Evolutionary conservation across 30 jellyfish, hydroid and myxozoan genomes (phyloP), one percentile per base, ranked within the genome.

Genomic region (Aurelia sp.): DNA sequence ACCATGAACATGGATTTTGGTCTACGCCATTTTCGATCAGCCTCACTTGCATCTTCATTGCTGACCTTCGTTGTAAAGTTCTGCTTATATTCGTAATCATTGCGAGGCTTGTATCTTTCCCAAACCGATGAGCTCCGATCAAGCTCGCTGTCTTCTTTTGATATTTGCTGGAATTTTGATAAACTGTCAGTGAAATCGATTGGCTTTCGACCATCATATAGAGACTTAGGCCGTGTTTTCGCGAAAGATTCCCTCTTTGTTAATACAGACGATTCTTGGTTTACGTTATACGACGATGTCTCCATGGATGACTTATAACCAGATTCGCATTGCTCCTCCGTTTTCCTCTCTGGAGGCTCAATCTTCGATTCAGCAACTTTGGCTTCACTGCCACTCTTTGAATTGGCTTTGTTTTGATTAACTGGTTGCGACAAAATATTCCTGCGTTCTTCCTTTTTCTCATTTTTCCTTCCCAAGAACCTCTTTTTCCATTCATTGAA

Each of bases 171-270:
- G 67, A 60, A 73, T 67, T 84, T 84, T 13, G 93, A 59, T 5
- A 72, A 11, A 70, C 66, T 72, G 47, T 84, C 93, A 13, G 88
- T 6, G 24, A 53, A 84, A 17, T 65, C 76, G 19, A 67, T 59
- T 3, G 74, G 38, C 13, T 59, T 51, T 27, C 70, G 72, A 19
- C 40, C 74, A 33, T 73, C 85, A 31, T 84, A 72, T 5, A 84
- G 93, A 18, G 93, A 84, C 41, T 84, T 84, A 10, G 93, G 93
- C 80, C 93, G 74, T 3, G 82, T 67, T 50, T 47, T 84, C 11
- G 88, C 75, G 50, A 21, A 60, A 3, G 87, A 44, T 17, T 63
- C 82, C 59, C 93, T n/a, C 55, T 79, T 72, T 38, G 57, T 64
- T 8, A 79, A 3, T 0, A 62, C 59, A 17, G 85, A n/a, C 21